Evolutionary conservation across 1,140 invertebrate genomes (phyloP), one percentile per base, ranked within the genome.

Genomic region (Caenorhabditis briggsae): DNA sequence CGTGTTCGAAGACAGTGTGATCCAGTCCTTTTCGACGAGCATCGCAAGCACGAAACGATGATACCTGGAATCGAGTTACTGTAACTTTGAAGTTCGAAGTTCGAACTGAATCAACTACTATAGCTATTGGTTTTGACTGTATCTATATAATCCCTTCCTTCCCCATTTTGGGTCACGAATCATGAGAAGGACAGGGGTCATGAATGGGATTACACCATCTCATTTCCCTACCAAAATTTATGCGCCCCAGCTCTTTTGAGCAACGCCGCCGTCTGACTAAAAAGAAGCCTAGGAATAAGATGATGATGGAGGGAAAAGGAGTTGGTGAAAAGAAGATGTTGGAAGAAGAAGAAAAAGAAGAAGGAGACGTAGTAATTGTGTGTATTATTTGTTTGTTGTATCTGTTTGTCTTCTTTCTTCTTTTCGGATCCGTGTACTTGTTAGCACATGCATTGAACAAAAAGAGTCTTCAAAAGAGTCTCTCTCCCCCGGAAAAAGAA

Each of bases 1-100:
- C 78, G 43, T 88, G 83, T 6, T 84, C 87, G 78, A 70, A 88
- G 3, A 88, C 55, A 3, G 86, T 87, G 8, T 82, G 50, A 48
- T 87, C 86, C 3, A 85, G 83, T 0, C 86, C 86, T 84, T 85
- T 87, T 55, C 86, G 50, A 48, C 84, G 46, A 64, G 84, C 83
- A 58, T 87, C 86, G 41, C 86, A 87, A 11, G 86, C 86, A 33
- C 86, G 86, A 53, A 78, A 87, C 5, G 83, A 59, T 16, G 84
- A 87, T 18, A 85, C 84, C 86, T 87, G 83, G 8, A 87, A 84
- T 20, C 33, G 46, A 12, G 18, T 74, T 46, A 74, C 59, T 46
- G 16, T 59, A 33, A 55, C n/a, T 83, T 25, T 9, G 1, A 11
- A 23, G 43, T 18, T 46, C 8, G 11, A 0, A 12, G 5, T 64